These are phyloP conservation scores for Apantesis nais DNA, from an alignment of 2,888 invertebrate species.

Conservation along the genomic window DNA sequence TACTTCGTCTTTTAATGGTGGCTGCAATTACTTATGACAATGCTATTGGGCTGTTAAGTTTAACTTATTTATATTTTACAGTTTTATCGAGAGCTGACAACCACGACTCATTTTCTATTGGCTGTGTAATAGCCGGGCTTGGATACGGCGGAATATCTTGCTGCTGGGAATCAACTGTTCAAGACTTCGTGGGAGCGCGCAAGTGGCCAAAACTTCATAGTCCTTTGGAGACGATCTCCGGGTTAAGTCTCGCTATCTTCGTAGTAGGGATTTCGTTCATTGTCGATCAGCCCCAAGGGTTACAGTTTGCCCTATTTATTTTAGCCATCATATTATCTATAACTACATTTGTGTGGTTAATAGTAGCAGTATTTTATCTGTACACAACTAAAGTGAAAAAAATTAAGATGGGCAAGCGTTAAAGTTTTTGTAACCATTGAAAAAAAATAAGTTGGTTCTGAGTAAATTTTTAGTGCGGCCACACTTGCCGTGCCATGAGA, in stretches of 20 bases:
- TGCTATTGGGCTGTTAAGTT: not conserved
- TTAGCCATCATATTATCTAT: conserved; percentile 62
- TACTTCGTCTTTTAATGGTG: not conserved
- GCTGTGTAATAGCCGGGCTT: conserved; percentile 80
- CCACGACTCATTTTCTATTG: conserved; percentile 79
- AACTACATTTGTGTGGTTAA: conserved; percentile 68
- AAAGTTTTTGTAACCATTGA: conserved; percentile 16
- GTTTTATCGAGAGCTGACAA: conserved; percentile 71
- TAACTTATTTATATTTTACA: conserved; percentile 49
- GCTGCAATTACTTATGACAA: not conserved
- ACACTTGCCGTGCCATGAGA: no score
- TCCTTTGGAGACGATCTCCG: conserved; percentile 76
- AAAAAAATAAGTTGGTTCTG: not conserved
- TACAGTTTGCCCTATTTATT: conserved; percentile 68
- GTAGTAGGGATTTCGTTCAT: conserved; percentile 63
- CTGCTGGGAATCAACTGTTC: conserved; percentile 77
- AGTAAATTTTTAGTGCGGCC: not conserved
- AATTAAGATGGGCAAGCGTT: conserved; percentile 55
- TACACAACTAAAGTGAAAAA: conserved; percentile 67
- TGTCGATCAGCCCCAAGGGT: conserved; percentile 60
- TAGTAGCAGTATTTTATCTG: conserved; percentile 62
- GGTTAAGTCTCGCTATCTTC: conserved; percentile 64
- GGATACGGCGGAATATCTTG: conserved; percentile 80
- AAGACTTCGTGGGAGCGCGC: conserved; percentile 78
- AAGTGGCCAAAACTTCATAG: conserved; percentile 82